phyloP scores from a whole-genome alignment of 2,888 invertebrate species.

The Entomobrya proxima region DNA sequence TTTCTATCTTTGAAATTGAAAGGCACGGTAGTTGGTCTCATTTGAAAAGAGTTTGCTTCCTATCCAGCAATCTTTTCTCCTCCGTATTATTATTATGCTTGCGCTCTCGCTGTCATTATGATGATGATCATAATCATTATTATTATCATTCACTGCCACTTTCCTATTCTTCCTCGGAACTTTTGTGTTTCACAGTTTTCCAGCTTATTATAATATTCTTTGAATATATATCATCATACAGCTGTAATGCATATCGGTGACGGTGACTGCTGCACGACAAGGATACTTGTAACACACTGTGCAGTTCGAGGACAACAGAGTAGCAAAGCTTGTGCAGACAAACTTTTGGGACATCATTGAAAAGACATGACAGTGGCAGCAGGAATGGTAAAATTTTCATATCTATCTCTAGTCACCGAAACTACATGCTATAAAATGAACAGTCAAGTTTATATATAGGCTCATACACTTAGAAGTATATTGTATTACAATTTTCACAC shows the following conservation, averaged over 20 bases:
- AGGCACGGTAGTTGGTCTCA: slow-evolving; percentile 25
- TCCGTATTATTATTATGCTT: slow-evolving; percentile 27
- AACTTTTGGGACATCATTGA: neutral
- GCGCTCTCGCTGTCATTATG: slow-evolving; percentile 35
- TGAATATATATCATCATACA: neutral
- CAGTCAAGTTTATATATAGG: neutral
- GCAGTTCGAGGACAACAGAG: neutral
- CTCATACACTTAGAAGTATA: neutral
- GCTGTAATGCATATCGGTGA: too few species aligned
- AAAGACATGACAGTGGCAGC: neutral
- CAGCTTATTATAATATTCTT: slow-evolving; percentile 56
- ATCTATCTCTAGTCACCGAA: too few species aligned
- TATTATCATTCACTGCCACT: slow-evolving; percentile 56
- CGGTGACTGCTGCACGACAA: too few species aligned
- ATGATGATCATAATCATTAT: slow-evolving; percentile 49
- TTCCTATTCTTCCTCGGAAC: slow-evolving; percentile 39
- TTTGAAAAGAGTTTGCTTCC: slow-evolving; percentile 14
- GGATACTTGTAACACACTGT: neutral
- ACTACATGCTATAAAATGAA: too few species aligned
- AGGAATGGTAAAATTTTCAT: neutral
- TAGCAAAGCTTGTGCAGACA: neutral
- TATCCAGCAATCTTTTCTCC: slow-evolving; percentile 23
- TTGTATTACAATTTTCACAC: neutral
- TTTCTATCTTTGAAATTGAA: slow-evolving; percentile 32
- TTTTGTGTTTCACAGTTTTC: slow-evolving; percentile 49